Percentiles rank a stretch among this genome's conserved stretches.
phyloP scores from a whole-genome alignment of 2,888 invertebrate species.

The Tinea pellionella region DNA sequence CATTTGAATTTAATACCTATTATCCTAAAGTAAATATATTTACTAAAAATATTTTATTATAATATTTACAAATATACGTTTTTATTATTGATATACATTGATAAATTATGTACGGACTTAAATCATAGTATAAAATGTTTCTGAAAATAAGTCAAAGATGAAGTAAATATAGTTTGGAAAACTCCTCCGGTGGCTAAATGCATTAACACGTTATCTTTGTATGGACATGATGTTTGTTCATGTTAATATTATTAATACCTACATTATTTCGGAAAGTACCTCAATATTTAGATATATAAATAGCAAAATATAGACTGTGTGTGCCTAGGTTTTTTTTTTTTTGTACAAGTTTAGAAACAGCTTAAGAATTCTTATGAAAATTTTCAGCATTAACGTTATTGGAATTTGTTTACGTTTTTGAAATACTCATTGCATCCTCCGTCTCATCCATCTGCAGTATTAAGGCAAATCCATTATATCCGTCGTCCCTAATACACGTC shows the following conservation, averaged over 20 bases:
- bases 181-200: neutral
- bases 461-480: constrained; percentile 10
- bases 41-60: no score
- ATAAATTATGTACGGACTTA: no score
- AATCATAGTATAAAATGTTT: neutral
- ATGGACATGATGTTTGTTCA: neutral
- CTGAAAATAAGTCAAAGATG: neutral
- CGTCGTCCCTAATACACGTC: constrained; percentile 32
- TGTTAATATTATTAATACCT: no score
- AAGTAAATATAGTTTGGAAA: constrained; percentile 6
- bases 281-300: no score
- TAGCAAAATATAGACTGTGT: no score
- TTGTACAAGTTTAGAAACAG: no score
- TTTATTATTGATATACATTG: no score
- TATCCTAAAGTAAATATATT: no score
- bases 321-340: no score
- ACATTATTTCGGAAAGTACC: no score
- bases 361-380: neutral
- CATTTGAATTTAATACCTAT: no score
- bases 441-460: constrained; percentile 6
- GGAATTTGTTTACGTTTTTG: neutral
- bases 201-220: neutral
- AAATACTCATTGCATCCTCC: neutral
- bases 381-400: neutral
- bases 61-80: no score